Conservation (phyloP, 2,888 invertebrate species). For the Listrodromus nycthemerus region DNA sequence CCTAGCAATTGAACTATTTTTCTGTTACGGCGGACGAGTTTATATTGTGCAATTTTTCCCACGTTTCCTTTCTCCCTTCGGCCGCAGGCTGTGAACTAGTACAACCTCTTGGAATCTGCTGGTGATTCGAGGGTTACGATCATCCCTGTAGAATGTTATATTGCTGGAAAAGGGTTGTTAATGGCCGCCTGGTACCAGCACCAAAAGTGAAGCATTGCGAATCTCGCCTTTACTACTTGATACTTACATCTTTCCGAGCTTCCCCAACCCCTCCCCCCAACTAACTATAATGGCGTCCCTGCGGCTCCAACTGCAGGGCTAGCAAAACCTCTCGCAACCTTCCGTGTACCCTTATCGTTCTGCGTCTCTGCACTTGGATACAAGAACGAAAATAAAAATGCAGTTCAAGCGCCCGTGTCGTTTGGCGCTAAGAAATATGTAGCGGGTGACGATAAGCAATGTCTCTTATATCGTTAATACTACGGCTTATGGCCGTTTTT, state of each 20-base stretch:
- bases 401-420: conserved; percentile 38
- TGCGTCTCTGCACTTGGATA: conserved; percentile 29
- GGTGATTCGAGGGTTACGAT: conserved; percentile 54
- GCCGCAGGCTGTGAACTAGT: not conserved
- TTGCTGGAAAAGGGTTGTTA: conserved; percentile 54
- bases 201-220: conserved; percentile 35
- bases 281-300: conserved; percentile 1
- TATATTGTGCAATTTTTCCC: not conserved
- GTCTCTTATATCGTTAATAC: conserved; percentile 6
- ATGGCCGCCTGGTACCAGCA: conserved; percentile 42
- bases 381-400: conserved; percentile 56
- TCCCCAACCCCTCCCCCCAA: not conserved
- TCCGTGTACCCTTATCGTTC: conserved; percentile 29
- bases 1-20: not conserved
- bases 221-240: conserved; percentile 39
- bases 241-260: conserved; percentile 1
- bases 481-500: not conserved
- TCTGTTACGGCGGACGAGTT: not conserved
- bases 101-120: conserved; percentile 23
- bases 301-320: not conserved
- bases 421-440: conserved; percentile 40
- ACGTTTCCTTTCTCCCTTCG: not conserved
- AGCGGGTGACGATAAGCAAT: conserved; percentile 35
- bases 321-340: conserved; percentile 15
- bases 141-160: conserved; percentile 23